Conservation (phyloP, 2,113 vertebrate genomes). For the Peromyscus leucopus region DNA sequence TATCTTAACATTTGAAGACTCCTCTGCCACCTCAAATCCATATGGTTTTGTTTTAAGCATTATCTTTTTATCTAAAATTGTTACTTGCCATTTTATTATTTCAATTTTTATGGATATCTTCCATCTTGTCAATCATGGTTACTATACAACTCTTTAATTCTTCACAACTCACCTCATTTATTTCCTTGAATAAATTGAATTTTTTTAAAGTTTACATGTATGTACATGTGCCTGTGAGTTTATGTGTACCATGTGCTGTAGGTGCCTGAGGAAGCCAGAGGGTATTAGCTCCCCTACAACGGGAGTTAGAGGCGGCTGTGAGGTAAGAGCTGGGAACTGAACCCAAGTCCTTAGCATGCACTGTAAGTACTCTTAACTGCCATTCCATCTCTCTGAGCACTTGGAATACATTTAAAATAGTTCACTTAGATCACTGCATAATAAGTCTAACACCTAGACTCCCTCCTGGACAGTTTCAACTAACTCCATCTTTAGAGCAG, state of each 20-base stretch:
- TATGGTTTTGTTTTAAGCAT: not conserved
- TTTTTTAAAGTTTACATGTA: not conserved
- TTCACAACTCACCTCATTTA: not conserved
- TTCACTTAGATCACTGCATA: not conserved
- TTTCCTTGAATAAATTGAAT: not conserved
- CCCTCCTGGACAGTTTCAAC: not conserved
- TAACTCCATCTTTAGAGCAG: not conserved
- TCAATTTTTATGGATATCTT: not conserved
- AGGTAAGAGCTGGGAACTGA: not conserved
- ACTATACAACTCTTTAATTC: slow-evolving; percentile 15
- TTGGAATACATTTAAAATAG: not conserved
- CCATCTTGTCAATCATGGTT: not conserved
- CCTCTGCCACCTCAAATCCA: not conserved
- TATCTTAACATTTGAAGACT: slow-evolving; percentile 7
- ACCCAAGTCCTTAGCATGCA: not conserved
- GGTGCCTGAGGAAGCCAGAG: not conserved
- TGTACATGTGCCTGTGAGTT: not conserved
- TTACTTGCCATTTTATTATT: slow-evolving; percentile 27
- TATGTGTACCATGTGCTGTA: not conserved
- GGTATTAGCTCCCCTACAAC: not conserved
- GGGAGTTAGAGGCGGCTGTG: not conserved
- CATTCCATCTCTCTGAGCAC: not conserved
- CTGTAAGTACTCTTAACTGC: not conserved
- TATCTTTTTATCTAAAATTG: not conserved
- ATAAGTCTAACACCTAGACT: not conserved